Percentiles rank a stretch among this genome's conserved stretches.
These are phyloP conservation scores for Ceuthmochares aereus DNA, from an alignment of 2,113 vertebrate species.

Conservation along the genomic window DNA sequence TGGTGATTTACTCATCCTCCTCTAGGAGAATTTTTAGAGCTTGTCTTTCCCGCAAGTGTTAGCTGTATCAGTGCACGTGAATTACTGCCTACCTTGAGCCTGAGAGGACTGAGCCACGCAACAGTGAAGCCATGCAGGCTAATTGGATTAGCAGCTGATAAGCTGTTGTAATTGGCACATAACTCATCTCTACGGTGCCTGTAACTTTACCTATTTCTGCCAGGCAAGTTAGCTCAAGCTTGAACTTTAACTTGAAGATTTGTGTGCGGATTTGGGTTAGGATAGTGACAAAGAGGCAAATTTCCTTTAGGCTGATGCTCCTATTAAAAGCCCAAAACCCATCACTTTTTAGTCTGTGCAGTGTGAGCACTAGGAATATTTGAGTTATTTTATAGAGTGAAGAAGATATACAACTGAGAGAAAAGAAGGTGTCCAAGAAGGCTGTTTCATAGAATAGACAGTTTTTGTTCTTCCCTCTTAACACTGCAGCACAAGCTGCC, in stretches of 20 bases:
- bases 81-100: not conserved
- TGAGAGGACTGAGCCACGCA: not conserved
- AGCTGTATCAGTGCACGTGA: not conserved
- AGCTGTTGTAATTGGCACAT: constrained; percentile 9
- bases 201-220: not conserved
- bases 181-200: not conserved
- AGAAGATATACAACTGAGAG: not conserved
- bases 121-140: not conserved
- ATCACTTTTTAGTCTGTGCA: not conserved
- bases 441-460: not conserved
- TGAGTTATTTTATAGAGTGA: not conserved
- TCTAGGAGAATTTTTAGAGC: constrained; percentile 2
- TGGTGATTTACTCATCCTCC: constrained; percentile 21
- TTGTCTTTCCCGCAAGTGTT: not conserved
- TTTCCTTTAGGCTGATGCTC: not conserved
- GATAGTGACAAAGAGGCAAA: not conserved
- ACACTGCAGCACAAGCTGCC: not conserved
- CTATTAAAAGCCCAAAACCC: not conserved
- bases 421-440: not conserved
- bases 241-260: not conserved
- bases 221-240: not conserved
- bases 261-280: not conserved
- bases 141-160: constrained; percentile 23
- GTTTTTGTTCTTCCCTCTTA: not conserved
- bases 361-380: not conserved